phyloP scores from a whole-genome alignment of 35 echinoderm and acorn worm genomes.

The Chiridota heheva region DNA sequence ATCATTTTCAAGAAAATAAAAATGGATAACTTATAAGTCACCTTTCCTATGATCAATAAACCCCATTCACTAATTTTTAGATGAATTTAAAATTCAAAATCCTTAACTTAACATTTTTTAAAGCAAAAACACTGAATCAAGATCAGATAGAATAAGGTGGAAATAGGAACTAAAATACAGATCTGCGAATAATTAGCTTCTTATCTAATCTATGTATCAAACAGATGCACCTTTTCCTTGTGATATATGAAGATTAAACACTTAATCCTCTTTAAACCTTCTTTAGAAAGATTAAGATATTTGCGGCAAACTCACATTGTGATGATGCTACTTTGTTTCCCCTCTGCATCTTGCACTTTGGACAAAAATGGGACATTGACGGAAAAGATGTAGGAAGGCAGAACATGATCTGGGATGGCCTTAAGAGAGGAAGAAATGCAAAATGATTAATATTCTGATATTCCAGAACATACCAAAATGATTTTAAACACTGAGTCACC shows the following conservation, averaged over 20 bases:
- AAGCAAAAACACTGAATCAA: too few species aligned
- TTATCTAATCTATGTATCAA: too few species aligned
- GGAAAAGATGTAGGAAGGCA: constrained; percentile 72
- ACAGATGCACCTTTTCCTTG: background rate
- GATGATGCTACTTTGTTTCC: constrained; percentile 90
- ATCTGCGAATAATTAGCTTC: too few species aligned
- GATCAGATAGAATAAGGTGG: too few species aligned
- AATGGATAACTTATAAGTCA: too few species aligned
- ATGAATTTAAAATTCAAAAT: too few species aligned
- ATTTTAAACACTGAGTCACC: background rate
- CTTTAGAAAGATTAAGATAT: too few species aligned
- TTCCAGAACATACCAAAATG: background rate
- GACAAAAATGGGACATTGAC: constrained; percentile 57
- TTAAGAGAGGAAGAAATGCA: constrained; percentile 32
- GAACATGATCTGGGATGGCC: constrained; percentile 92
- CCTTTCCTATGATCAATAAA: too few species aligned
- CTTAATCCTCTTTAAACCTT: background rate
- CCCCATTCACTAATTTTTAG: too few species aligned
- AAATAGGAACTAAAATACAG: too few species aligned
- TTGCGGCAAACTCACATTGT: constrained; percentile 99
- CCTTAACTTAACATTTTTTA: too few species aligned
- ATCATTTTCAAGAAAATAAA: too few species aligned
- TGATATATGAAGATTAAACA: background rate
- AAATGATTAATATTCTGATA: background rate
- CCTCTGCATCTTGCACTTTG: constrained; percentile 54